Evolutionary conservation across 2,797 vertebrate genomes (phyloP), one percentile per base, ranked within the genome.

Genomic region (Enteromius treurensis): DNA sequence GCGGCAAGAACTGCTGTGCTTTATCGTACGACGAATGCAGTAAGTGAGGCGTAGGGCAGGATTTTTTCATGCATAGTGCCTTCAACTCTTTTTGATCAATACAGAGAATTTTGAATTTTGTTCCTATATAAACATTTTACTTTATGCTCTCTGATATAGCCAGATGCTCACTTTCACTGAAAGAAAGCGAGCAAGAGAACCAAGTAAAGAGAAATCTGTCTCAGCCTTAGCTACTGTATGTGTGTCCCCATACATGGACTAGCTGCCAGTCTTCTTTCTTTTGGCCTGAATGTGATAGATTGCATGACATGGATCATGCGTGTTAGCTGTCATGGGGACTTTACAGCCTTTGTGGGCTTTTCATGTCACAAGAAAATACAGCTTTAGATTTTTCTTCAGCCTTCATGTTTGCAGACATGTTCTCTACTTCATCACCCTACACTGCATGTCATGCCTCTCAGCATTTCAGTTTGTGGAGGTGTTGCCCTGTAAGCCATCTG

Each of bases 231-330:
- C 42, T 84, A 26, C 26, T 26, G 26, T 26, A n/a, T 42, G 49
- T 29, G 78, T 89, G 55, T 88, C 71, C 34, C 32, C 70, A 83
- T 45, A 13, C 45, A 45, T 5, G 42, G 80, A 45, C 84, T 85
- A 84, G 87, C 87, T 89, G 91, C 88, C 84, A 88, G 81, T 21
- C 49, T 77, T 11, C 4, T 34, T 19, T n/a, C 10, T 82, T 55
- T 76, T 62, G 51, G 3, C 21, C 0, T 84, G 88, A 92, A 91
- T 84, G 78, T 91, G 91, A 93, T 91, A 90, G 91, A 93, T 93
- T 10, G 77, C 74, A 88, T 81, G 60, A 85, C 90, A 89, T 88
- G 88, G 60, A 88, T 89, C 80, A 87, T 85, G 86, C 58, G 86
- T 89, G 71, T 89, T 90, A 86, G 86, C 85, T 86, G 62, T 84